A percentile compares a stretch with the other conserved stretches of the same genome.
Conservation (phyloP, 2,888 invertebrate genomes). For the Plagodis pulveraria region DNA sequence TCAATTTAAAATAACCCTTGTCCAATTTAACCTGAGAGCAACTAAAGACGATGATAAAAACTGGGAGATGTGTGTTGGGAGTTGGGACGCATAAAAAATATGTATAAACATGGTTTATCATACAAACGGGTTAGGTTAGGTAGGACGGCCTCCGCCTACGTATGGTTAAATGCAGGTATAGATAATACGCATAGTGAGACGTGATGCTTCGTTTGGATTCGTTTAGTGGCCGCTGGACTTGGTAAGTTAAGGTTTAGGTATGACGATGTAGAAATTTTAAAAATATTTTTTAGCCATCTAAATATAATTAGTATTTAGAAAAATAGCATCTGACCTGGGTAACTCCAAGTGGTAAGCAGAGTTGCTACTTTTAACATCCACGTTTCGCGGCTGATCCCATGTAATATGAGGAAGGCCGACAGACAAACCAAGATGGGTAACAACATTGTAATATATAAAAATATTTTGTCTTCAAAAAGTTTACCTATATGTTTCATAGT, state of each 20-base stretch:
- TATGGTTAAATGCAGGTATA: neutral
- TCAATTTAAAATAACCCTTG: constrained; percentile 14
- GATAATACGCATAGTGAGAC: neutral
- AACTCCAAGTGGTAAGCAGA: too few species aligned
- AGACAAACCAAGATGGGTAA: too few species aligned
- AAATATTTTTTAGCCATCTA: too few species aligned
- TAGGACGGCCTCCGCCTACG: neutral
- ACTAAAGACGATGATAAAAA: constrained; percentile 18
- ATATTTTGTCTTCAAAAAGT: too few species aligned
- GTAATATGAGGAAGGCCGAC: too few species aligned
- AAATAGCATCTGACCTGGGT: too few species aligned
- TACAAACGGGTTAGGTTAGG: constrained; percentile 4
- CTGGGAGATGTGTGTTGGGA: constrained; percentile 7
- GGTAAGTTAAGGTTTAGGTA: neutral
- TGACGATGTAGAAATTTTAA: too few species aligned
- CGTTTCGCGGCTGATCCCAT: too few species aligned
- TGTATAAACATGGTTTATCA: constrained; percentile 10
- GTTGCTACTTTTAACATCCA: too few species aligned
- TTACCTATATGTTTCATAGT: too few species aligned
- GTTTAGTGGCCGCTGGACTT: neutral
- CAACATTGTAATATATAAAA: too few species aligned
- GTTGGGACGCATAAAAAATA: constrained; percentile 9
- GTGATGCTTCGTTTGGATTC: constrained; percentile 1
- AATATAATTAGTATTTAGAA: too few species aligned
- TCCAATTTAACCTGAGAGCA: constrained; percentile 12